These are phyloP conservation scores for Hiodon tergisus DNA, from an alignment of 2,113 vertebrate genomes.

Conservation along the genomic window DNA sequence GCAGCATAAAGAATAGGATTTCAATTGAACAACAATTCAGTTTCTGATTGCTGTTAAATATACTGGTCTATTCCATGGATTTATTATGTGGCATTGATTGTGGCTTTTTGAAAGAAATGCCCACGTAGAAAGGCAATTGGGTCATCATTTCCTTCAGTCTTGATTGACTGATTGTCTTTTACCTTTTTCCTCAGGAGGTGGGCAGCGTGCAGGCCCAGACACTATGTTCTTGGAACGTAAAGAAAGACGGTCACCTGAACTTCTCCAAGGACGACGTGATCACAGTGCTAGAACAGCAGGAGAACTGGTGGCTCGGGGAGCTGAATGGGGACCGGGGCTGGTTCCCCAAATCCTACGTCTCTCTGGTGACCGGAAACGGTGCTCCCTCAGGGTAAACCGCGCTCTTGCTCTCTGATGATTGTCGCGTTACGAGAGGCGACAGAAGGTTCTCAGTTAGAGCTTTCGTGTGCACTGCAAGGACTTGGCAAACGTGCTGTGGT, in stretches of 20 bases:
- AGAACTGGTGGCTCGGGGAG: conserved; percentile 96
- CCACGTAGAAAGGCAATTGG: neutral
- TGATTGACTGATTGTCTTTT: neutral
- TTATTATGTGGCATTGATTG: too few relatives aligned
- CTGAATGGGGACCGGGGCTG: conserved; percentile 81
- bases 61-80: neutral
- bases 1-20: too few relatives aligned
- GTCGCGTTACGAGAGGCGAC: neutral
- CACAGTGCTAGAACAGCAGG: conserved; percentile 90
- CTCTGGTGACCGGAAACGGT: conserved; percentile 66
- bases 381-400: conserved; percentile 46
- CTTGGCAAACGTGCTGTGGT: neutral
- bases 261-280: conserved; percentile 93
- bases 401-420: neutral
- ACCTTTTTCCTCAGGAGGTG: conserved; percentile 50
- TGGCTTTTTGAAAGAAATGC: too few relatives aligned
- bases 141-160: neutral
- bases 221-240: conserved; percentile 93
- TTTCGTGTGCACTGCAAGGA: neutral
- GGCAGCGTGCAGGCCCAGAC: conserved; percentile 86
- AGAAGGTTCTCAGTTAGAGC: neutral
- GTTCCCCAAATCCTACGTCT: conserved; percentile 92
- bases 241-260: conserved; percentile 94
- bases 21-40: too few relatives aligned
- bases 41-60: neutral